Evolutionary conservation across 2,888 invertebrate genomes (phyloP), one percentile per base, ranked within the genome.

Genomic region (Harpagoxenus sublaevis): DNA sequence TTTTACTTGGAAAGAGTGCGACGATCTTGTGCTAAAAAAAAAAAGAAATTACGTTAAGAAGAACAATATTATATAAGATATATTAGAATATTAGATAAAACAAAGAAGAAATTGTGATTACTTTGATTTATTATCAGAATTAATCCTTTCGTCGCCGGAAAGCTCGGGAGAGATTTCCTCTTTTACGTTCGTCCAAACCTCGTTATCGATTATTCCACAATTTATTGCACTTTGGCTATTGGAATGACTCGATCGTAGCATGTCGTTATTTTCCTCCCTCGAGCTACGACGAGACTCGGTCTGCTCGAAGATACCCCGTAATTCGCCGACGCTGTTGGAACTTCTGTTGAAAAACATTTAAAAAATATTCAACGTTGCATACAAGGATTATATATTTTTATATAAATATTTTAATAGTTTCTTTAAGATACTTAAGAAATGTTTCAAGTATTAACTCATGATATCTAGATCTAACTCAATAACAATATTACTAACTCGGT

Each of bases 291-390:
- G 92, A 3, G 92, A 92, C 35, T 94, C 94, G 0, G 92, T 90
- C 48, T 94, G 93, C 82, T 94, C 94, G 70, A 91, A 93, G 68
- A 94, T 94, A 71, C 94, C 94, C 28, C 93, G 92, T 53, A 94
- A 87, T 84, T 94, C 94, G 0, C 90, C 88, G 65, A 93, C 90
- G 62, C 93, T 93, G 86, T 89, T 94, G 18, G 92, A 91, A 77
- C 93, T 94, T 85, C 92, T 93, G 86, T 84, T 88, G 3, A 28
- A 39, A 28, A 81, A 75, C 53, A 28, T 23, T 23, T 9, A 42
- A 6, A 8, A 9, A 39, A 63, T 77, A 15, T 55, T 35, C 3
- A 5, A 12, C 55, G 23, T 23, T 23, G 6, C 6, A 35, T 77
- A 53, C 42, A 15, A 45, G 63, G 3, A 35, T 63, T 57, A 6